Conservation (phyloP, 2,888 invertebrate genomes). For the Mesorhabditis sp. region DNA sequence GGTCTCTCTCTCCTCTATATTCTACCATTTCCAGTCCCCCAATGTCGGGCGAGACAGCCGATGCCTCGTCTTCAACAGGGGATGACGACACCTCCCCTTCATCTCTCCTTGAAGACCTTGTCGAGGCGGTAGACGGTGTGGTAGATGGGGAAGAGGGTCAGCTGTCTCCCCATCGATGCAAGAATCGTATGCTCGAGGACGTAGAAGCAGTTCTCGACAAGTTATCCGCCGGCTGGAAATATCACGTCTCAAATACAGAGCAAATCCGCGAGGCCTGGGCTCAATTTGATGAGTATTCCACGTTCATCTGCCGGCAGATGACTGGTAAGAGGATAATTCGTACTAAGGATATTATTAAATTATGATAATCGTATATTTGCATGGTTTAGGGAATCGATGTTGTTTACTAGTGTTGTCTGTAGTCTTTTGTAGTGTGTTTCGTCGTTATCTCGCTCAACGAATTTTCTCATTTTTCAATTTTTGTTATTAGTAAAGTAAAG, state of each 20-base stretch:
- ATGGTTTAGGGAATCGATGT: too few relatives aligned
- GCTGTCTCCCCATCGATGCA: constrained; percentile 43
- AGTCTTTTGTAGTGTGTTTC: too few relatives aligned
- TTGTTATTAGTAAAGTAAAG: too few relatives aligned
- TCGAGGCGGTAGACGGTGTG: constrained; percentile 13
- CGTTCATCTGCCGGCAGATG: constrained; percentile 45
- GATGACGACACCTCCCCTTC: background rate
- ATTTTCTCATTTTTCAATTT: too few relatives aligned
- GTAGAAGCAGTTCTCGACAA: constrained; percentile 49
- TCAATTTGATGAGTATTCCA: constrained; percentile 45
- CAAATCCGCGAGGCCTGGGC: constrained; percentile 50
- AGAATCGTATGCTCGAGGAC: constrained; percentile 36
- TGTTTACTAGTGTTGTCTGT: too few relatives aligned
- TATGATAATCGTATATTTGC: too few relatives aligned
- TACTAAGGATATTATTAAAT: too few relatives aligned
- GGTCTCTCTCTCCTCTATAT: background rate
- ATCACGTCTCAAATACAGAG: constrained; percentile 56
- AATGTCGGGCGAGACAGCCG: constrained; percentile 10
- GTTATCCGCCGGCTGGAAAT: constrained; percentile 53
- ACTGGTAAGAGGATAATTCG: constrained; percentile 19
- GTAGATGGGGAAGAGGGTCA: constrained; percentile 26
- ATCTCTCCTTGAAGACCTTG: background rate
- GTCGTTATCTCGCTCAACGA: too few relatives aligned
- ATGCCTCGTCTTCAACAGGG: constrained; percentile 11
- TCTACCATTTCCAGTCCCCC: constrained; percentile 6